Evolutionary conservation across 2,113 vertebrate genomes (phyloP), one percentile per base, ranked within the genome.

Genomic region (Sinocyclocheilus rhinocerous): DNA sequence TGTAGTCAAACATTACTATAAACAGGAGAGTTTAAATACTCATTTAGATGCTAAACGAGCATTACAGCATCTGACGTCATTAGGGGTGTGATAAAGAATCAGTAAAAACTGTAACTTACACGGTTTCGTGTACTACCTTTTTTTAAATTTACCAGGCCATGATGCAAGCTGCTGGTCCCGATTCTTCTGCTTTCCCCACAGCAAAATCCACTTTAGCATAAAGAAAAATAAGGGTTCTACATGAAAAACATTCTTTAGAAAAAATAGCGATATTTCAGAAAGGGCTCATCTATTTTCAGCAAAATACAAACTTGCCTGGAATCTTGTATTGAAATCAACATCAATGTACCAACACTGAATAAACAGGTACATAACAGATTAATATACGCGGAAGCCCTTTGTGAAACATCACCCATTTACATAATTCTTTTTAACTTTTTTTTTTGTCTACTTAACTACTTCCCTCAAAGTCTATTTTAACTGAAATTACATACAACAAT

Each of bases 151-250:
- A 98, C 95, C 96, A 97, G 97, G 96, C 97, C 96, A 96, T 94
- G 97, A 95, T 96, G 96, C 94, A 96, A 96, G 97, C 95, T 95
- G 97, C 96, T 96, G 97, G 97, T 98, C 97, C 97, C 95, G 96
- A 95, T 95, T 98, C 97, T 97, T 98, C 97, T 93, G 95, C 96
- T 96, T 93, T 97, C 97, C 96, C 95, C 96, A 95, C 96, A 97
- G 97, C 95, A 97, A 97, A 70, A 96, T 98, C 97, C 98, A 98
- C 97, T 98, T 98, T 96, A 98, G 97, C 97, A 98, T 97, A 97
- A 98, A 99, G 95, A 97, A 98, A 95, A 98, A 97, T 96, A 97
- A 97, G 95, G 96, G 96, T 95, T 96, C 98, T 98, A 97, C 97
- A 98, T 99, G 95, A 95, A 96, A 96, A 95, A 92, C 82, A 94